Base-by-base conservation (phyloP, 2,113 vertebrate genomes). In the Artemisiospiza belli region DNA sequence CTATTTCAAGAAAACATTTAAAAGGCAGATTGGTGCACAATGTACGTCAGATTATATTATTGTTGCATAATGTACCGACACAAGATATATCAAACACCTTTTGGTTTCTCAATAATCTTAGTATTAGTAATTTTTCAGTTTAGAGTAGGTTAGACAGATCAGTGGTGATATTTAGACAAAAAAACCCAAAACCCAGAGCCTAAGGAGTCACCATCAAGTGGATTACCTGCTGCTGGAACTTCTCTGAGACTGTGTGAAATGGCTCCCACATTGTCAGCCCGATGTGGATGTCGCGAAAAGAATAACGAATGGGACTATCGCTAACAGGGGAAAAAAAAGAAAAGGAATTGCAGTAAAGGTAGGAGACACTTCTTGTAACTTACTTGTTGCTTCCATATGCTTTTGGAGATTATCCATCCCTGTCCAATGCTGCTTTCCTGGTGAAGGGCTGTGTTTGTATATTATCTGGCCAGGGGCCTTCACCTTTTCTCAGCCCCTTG, bases 261-360 rank as follows among this genome's bases (percentile, higher is more conserved):
- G 11, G 14, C 15, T 83, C 21, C 11, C 11, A 8, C 13, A 19
- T 30, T 0, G 0, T 7, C 54, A 67, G 28, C 10, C 13, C 0
- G 2, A 20, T 6, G 11, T 33, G 15, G 22, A 27, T 30, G 5
- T 13, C 18, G 15, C 0, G 0, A 24, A 31, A 66, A 58, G 24
- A 47, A 37, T 12, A 78, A 58, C 4, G 16, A 69, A 62, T 21
- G 16, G 4, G 12, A 35, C 12, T 44, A 80, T 54, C 13, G 25
- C 5, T 9, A 41, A 37, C 3, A 37, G 16, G 14, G 19, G 12
- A 22, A 12, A 33, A 54, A 33, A 23, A 15, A 31, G 18, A 15
- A 59, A 30, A 22, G 2, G 6, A n/a, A 30, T 15, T 0, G 0
- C 24, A 31, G 37, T 41, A 17, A 62, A 67, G n/a, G 31, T 31